phyloP scores from a whole-genome alignment of 2,797 vertebrate genomes.

The Sebastes hubbsi region DNA sequence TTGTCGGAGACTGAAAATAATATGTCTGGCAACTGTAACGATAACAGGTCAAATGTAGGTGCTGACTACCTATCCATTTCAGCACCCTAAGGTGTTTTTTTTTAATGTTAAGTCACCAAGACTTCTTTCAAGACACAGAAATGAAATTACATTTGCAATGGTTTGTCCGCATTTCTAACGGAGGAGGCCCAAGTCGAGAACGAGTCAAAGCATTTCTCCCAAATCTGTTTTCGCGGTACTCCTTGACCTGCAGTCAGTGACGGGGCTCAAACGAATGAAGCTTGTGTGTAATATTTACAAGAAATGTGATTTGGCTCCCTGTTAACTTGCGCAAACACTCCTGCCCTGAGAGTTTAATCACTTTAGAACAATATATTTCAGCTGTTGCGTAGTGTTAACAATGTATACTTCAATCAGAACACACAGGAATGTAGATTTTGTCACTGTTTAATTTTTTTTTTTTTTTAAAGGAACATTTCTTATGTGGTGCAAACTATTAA shows the following conservation, averaged over 20 bases:
- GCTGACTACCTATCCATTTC: conserved; percentile 28
- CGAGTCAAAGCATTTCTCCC: conserved; percentile 8
- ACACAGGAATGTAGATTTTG: conserved; percentile 69
- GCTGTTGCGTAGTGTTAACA: conserved; percentile 32
- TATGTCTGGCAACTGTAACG: background rate
- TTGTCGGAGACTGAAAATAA: background rate
- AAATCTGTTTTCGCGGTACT: conserved; percentile 5
- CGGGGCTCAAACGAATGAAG: background rate
- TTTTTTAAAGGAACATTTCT: conserved; percentile 50
- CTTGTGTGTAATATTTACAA: background rate
- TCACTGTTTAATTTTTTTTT: conserved; percentile 19
- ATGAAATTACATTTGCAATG: background rate
- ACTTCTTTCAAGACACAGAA: conserved; percentile 17
- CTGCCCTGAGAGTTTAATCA: conserved; percentile 9
- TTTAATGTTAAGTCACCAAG: background rate
- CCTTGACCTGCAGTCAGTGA: conserved; percentile 3
- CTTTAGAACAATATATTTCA: conserved; percentile 32
- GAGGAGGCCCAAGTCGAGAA: background rate
- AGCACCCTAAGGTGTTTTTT: background rate
- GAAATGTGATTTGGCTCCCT: conserved; percentile 22
- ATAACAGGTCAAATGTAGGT: background rate
- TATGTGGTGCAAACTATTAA: conserved; percentile 50
- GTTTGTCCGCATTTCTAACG: background rate
- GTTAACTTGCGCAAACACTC: conserved; percentile 28
- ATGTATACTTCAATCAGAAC: conserved; percentile 59